Percentiles rank a stretch among this genome's conserved stretches.
Evolutionary conservation across 92 coral and sea anemone species (phyloP).

Genomic region (Diadumene lineata): DNA sequence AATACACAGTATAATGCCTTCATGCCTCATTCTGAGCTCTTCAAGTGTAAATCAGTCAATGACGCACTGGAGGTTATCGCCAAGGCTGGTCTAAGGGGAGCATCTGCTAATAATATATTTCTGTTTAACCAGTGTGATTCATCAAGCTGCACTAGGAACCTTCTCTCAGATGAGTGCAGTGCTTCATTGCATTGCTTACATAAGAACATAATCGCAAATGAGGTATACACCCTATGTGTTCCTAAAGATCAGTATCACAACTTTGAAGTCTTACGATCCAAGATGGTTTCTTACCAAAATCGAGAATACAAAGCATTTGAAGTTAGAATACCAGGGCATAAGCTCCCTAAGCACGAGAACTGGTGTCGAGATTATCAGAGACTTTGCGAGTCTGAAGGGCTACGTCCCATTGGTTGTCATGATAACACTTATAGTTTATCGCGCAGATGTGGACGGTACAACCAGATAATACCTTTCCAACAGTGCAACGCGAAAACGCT

Average conservation of each 20-base stretch:
- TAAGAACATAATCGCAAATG: slow-evolving; percentile 17
- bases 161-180: slow-evolving; percentile 28
- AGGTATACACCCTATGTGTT: slow-evolving; percentile 56
- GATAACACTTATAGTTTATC: slow-evolving; percentile 12
- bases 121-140: slow-evolving; percentile 33
- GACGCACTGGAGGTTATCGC: slow-evolving; percentile 12
- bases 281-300: slow-evolving; percentile 2
- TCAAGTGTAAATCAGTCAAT: slow-evolving; percentile 23
- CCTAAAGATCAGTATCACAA: slow-evolving; percentile 38
- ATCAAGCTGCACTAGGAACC: slow-evolving; percentile 19
- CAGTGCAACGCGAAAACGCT: slow-evolving; percentile 9
- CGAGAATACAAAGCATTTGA: slow-evolving; percentile 40
- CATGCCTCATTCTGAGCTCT: slow-evolving; percentile 31
- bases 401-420: slow-evolving; percentile 33
- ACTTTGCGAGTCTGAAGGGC: slow-evolving; percentile 39
- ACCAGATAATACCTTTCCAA: not conserved
- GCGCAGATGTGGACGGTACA: slow-evolving; percentile 25
- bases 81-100: slow-evolving; percentile 34
- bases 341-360: slow-evolving; percentile 31
- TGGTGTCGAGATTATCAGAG: slow-evolving; percentile 68
- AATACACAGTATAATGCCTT: slow-evolving; percentile 29
- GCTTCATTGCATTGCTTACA: slow-evolving; percentile 43
- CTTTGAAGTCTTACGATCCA: slow-evolving; percentile 41
- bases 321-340: slow-evolving; percentile 36
- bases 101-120: slow-evolving; percentile 32